Evolutionary conservation across 2,888 invertebrate genomes (phyloP).

Genomic region (Dasypogon diadema): DNA sequence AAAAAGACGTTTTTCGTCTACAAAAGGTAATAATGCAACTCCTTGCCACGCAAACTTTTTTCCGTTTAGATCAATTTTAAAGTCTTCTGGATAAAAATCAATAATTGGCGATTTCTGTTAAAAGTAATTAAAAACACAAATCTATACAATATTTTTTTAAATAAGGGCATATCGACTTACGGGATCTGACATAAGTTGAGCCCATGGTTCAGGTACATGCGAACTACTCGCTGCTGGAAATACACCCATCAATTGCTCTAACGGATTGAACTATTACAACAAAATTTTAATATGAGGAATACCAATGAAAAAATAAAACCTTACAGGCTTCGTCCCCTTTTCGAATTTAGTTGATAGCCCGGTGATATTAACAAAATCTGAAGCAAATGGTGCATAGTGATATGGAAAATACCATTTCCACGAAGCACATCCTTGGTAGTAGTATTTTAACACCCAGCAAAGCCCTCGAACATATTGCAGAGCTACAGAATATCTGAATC

Average conservation of each 20-base stretch:
- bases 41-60: conserved; percentile 99
- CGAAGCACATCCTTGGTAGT: conserved; percentile 98
- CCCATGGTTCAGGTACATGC: conserved; percentile 96
- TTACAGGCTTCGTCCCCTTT: conserved; percentile 87
- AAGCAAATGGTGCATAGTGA: conserved; percentile 99
- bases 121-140: conserved; percentile 57
- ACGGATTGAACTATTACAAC: conserved; percentile 88
- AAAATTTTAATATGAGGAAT: conserved; percentile 10
- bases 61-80: conserved; percentile 97
- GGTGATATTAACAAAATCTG: conserved; percentile 94
- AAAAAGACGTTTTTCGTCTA: conserved; percentile 91
- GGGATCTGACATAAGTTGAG: conserved; percentile 89
- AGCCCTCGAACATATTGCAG: conserved; percentile 95
- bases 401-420: conserved; percentile 99
- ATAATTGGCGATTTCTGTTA: conserved; percentile 89
- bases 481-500: conserved; percentile 92
- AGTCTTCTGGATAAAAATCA: conserved; percentile 98
- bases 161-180: conserved; percentile 69
- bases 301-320: conserved; percentile 60
- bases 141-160: not conserved
- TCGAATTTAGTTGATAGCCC: conserved; percentile 90
- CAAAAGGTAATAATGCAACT: conserved; percentile 97
- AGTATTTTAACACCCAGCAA: conserved; percentile 98
- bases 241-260: conserved; percentile 99
- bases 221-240: conserved; percentile 97